A percentile compares a stretch with the other conserved stretches of the same genome.
Evolutionary conservation across 2,888 invertebrate species (phyloP).

Genomic region (Conchocele bisecta): DNA sequence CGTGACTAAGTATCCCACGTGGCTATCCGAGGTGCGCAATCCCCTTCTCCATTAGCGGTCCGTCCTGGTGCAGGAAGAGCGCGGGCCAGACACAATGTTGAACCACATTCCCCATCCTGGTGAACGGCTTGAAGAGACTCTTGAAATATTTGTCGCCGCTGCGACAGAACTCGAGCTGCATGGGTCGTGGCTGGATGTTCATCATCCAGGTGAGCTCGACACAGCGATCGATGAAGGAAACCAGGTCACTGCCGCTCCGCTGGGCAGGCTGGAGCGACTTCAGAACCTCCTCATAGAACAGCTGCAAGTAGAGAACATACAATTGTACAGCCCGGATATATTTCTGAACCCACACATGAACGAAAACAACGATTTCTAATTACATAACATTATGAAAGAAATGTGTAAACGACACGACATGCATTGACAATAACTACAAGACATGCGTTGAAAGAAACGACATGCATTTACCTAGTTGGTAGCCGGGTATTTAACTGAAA

Average conservation of each 20-base stretch:
- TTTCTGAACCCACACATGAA: too few relatives aligned
- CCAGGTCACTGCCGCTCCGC: conserved; percentile 37
- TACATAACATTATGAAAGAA: too few relatives aligned
- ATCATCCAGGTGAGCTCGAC: conserved; percentile 53
- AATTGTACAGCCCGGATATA: too few relatives aligned
- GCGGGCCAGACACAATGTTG: conserved; percentile 57
- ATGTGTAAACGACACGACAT: too few relatives aligned
- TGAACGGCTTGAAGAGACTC: conserved; percentile 44
- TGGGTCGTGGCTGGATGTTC: conserved; percentile 46
- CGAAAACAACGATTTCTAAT: too few relatives aligned
- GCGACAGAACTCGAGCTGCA: conserved; percentile 54
- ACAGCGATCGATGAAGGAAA: conserved; percentile 47
- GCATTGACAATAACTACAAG: too few relatives aligned
- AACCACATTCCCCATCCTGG: conserved; percentile 44
- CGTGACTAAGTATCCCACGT: background rate
- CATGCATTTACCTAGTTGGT: too few relatives aligned
- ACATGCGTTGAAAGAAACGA: too few relatives aligned
- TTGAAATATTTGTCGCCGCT: conserved; percentile 32
- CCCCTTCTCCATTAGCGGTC: conserved; percentile 51
- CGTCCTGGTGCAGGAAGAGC: conserved; percentile 41
- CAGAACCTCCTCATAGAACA: conserved; percentile 54
- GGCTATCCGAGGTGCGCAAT: conserved; percentile 44
- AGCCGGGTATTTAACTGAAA: too few relatives aligned
- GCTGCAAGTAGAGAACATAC: conserved; percentile 9
- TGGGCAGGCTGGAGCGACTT: conserved; percentile 49